Evolutionary conservation across 2,113 vertebrate species (phyloP), one percentile per base, ranked within the genome.

Genomic region (Mastomys natalensis): DNA sequence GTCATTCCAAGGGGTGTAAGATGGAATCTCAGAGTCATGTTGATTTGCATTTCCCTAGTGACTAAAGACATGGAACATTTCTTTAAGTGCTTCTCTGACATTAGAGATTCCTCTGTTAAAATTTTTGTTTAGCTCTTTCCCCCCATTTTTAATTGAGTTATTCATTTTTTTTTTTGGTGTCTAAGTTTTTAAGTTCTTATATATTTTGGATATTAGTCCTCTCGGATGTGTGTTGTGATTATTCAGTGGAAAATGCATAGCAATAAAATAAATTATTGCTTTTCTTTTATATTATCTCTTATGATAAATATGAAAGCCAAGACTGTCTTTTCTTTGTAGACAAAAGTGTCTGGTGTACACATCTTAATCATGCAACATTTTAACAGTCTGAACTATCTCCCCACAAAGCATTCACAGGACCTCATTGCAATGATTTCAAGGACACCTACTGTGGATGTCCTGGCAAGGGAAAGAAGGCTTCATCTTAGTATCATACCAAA

Each of bases 291-390:
- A 60, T 31, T 85, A 48, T 78, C 58, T 92, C 34, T 81, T 90
- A 34, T 77, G 1, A 94, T 93, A 93, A 76, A 87, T 87, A 96
- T n/a, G 8, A 12, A 73, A 88, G 62, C 24, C 26, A 78, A 72
- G 4, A 72, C 1, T 29, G 37, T 55, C 19, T 91, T 92, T 93
- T 11, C 48, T 92, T 84, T 95, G 31, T 9, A 87, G 88, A 17
- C 9, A 77, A 89, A 95, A 89, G 66, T 64, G 26, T 81, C 29
- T 24, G 16, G 4, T 53, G 11, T 31, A 11, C 29, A 0, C n/a
- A 48, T 68, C 40, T 11, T 81, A 72, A 3, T 66, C 68, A 72
- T 11, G 37, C 13, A 66, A 43, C 45, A 74, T 82, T 86, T 78
- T 55, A 2, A 73, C 3, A 73, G 74, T 62, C 34, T 80, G 70